Percentiles rank a stretch among this genome's conserved stretches.
Evolutionary conservation across 2,888 invertebrate species (phyloP).

Genomic region (Pheosia tremula): DNA sequence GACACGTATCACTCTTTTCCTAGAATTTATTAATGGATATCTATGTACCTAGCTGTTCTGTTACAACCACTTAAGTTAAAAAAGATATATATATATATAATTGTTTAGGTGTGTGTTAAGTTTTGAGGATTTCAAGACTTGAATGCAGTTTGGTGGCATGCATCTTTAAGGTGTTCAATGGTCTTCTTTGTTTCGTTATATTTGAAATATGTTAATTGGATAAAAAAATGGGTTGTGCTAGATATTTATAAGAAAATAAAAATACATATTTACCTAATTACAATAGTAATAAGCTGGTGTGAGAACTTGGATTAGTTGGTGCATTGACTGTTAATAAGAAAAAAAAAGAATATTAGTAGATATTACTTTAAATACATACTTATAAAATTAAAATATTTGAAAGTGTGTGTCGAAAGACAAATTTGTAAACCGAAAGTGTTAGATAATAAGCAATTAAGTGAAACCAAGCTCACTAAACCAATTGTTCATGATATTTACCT

Average conservation of each 20-base stretch:
- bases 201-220: not conserved
- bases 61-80: conserved; percentile 22
- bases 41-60: conserved; percentile 80
- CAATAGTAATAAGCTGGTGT: conserved; percentile 61
- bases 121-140: not conserved
- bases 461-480: conserved; percentile 21
- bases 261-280: conserved; percentile 58
- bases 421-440: conserved; percentile 17
- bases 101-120: conserved; percentile 6
- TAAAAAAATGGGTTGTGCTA: not conserved
- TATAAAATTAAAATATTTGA: conserved; percentile 9
- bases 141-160: not conserved
- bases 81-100: conserved; percentile 11
- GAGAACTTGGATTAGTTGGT: conserved; percentile 68
- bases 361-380: conserved; percentile 19
- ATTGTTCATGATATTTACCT: conserved; percentile 73
- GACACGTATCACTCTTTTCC: conserved; percentile 90
- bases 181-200: too few relatives aligned
- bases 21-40: conserved; percentile 86
- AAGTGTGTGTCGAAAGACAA: conserved; percentile 23
- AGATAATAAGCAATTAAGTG: conserved; percentile 28
- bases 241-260: conserved; percentile 15
- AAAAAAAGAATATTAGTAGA: conserved; percentile 53
- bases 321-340: conserved; percentile 71
- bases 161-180: not conserved